These are phyloP conservation scores for Cataglyphis livida DNA, from an alignment of 2,888 invertebrate genomes.

Conservation along the genomic window DNA sequence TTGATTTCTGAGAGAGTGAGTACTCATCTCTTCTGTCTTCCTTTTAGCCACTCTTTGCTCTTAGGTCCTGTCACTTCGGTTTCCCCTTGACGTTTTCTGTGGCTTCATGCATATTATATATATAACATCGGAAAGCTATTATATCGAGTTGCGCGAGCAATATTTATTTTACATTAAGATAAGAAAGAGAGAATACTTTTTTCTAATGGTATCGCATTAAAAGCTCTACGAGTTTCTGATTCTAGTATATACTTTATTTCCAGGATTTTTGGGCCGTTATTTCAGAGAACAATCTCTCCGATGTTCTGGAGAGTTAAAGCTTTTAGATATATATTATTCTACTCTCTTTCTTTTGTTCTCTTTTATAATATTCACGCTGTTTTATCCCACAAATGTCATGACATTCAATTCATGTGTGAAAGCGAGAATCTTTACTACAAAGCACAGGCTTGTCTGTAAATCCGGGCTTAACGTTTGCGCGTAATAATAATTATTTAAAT, in stretches of 20 bases:
- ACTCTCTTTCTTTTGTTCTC: neutral
- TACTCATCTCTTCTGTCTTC: neutral
- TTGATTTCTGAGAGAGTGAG: neutral
- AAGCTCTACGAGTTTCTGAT: neutral
- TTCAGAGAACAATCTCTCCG: neutral
- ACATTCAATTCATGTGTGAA: neutral
- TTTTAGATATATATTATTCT: neutral
- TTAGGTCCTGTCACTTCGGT: neutral
- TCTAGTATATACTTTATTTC: neutral
- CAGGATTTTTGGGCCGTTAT: neutral
- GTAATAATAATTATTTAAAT: conserved; percentile 41
- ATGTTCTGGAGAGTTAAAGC: neutral
- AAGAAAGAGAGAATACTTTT: neutral
- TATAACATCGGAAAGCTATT: conserved; percentile 42
- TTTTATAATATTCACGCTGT: neutral
- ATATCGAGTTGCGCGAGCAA: neutral
- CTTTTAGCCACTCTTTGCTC: neutral
- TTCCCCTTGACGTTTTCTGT: neutral
- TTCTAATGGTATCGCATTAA: conserved; percentile 38
- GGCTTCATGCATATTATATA: conserved; percentile 37
- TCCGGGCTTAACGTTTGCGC: neutral
- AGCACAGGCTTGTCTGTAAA: neutral
- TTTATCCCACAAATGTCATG: neutral
- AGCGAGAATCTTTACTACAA: neutral
- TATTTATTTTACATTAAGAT: conserved; percentile 30